Percentiles rank a stretch among this genome's conserved stretches.
phyloP scores from a whole-genome alignment of 1,140 invertebrate species.

The Caerostris extrusa region DNA sequence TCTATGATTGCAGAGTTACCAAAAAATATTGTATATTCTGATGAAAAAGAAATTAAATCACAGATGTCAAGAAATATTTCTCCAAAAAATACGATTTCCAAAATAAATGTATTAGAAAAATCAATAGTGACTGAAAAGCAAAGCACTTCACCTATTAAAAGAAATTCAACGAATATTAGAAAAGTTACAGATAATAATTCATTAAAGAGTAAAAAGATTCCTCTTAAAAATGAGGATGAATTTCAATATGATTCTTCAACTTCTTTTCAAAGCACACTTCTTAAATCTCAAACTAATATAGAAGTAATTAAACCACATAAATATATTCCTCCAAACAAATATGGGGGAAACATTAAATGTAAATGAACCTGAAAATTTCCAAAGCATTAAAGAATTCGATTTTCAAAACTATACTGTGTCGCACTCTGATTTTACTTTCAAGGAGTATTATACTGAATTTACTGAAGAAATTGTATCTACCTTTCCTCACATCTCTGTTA shows the following conservation, averaged over 20 bases:
- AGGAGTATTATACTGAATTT: slow-evolving; percentile 43
- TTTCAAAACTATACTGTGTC: background rate
- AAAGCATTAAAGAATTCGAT: background rate
- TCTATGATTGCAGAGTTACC: background rate
- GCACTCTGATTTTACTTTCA: slow-evolving; percentile 33
- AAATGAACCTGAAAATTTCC: background rate
- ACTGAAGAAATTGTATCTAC: slow-evolving; percentile 31
- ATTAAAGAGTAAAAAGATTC: background rate
- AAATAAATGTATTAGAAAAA: background rate
- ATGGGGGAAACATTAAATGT: background rate
- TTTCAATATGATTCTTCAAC: background rate
- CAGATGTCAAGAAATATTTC: background rate
- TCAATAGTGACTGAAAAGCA: background rate
- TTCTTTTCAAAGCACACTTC: background rate
- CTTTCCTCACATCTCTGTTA: background rate
- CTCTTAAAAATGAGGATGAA: background rate
- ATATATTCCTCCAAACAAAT: background rate
- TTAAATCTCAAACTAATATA: background rate
- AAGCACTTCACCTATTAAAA: background rate
- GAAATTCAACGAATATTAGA: background rate
- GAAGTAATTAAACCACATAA: background rate
- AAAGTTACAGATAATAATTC: background rate
- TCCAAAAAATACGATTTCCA: background rate
- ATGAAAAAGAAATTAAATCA: background rate
- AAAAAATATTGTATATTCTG: background rate